Percentiles rank a stretch among this genome's conserved stretches.
These are phyloP conservation scores for Ciconia nigra DNA, from an alignment of 2,797 vertebrate species.

Conservation along the genomic window DNA sequence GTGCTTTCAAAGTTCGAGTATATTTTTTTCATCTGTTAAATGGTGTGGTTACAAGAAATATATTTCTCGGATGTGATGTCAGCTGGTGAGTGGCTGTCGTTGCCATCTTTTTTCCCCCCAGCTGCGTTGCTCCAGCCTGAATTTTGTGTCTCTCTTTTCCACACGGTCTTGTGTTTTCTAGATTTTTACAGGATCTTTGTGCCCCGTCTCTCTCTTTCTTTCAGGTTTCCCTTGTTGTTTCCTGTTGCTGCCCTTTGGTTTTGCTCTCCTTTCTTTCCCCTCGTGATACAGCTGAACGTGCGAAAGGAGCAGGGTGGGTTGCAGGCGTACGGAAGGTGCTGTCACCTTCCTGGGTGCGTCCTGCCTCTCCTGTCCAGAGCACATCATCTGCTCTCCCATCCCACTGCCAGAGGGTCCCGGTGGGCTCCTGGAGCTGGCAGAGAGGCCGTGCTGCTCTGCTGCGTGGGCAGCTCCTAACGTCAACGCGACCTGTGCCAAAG, in stretches of 20 bases:
- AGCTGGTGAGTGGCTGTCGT: neutral
- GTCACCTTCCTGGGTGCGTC: neutral
- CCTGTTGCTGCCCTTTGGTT: neutral
- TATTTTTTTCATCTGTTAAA: neutral
- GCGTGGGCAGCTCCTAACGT: neutral
- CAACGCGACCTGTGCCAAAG: neutral
- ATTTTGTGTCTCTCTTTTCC: neutral
- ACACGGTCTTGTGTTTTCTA: neutral
- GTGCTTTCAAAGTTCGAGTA: neutral
- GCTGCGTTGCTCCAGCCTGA: neutral
- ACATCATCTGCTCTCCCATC: neutral
- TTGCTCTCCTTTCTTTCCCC: neutral
- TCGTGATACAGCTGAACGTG: fast-evolving
- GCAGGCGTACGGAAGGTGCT: neutral
- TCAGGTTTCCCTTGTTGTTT: neutral
- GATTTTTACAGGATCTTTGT: neutral
- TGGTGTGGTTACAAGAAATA: neutral
- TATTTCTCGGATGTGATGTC: neutral
- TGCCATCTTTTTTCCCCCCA: neutral
- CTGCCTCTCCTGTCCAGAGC: neutral
- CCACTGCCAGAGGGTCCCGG: neutral
- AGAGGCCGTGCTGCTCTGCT: neutral
- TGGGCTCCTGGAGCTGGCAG: neutral
- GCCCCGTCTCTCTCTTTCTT: fast-evolving
- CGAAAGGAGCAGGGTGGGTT: neutral